phyloP scores from a whole-genome alignment of 2,113 vertebrate genomes.

The Gallinago paraguaiae region DNA sequence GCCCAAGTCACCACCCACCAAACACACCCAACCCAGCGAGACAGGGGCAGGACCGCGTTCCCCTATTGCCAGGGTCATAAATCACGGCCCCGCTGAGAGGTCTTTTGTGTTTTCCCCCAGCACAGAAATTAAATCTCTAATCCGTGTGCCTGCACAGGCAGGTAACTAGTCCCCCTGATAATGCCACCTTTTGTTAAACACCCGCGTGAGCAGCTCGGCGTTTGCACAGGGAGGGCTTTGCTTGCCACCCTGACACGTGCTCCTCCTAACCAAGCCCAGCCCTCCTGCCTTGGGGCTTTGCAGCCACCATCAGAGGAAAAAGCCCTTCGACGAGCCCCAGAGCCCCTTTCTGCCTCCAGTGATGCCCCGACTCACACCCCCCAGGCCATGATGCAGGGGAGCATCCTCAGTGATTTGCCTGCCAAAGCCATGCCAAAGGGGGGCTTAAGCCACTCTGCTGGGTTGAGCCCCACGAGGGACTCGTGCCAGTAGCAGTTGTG shows the following conservation, averaged over 20 bases:
- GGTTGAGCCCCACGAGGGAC: constrained; percentile 20
- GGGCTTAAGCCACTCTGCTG: constrained; percentile 55
- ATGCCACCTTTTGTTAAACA: background rate
- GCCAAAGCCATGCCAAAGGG: constrained; percentile 41
- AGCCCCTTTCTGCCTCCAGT: background rate
- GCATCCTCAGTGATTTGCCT: accelerated
- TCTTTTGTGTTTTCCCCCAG: background rate
- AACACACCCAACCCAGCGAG: background rate
- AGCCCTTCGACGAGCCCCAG: background rate
- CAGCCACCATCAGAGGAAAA: background rate
- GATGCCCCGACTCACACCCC: background rate
- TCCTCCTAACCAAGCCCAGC: background rate
- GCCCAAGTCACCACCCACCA: background rate
- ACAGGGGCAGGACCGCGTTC: background rate
- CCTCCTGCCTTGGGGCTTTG: background rate
- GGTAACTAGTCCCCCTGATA: background rate
- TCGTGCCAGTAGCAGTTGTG: background rate
- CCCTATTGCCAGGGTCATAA: background rate
- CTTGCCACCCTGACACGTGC: background rate
- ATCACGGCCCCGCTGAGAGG: constrained; percentile 1
- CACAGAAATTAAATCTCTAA: background rate
- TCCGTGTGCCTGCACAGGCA: background rate
- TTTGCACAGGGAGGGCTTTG: constrained; percentile 13
- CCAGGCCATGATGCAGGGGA: accelerated
- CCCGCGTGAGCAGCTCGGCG: accelerated